Conservation (phyloP, 2,888 invertebrate genomes). For the Masnerella sp. region DNA sequence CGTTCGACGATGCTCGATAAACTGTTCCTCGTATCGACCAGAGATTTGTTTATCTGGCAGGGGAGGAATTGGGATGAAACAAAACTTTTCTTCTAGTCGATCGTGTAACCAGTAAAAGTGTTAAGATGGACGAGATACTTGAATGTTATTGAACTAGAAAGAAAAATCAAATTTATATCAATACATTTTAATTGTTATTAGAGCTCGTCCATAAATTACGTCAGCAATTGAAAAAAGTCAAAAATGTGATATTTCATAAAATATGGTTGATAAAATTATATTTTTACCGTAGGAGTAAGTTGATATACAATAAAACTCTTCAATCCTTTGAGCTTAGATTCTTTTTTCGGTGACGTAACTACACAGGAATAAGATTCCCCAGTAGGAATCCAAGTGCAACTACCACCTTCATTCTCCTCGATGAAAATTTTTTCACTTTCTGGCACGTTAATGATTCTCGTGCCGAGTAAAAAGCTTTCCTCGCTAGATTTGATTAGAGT, state of each 20-base stretch:
- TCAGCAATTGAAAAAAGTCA: no score
- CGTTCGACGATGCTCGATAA: constrained; percentile 95
- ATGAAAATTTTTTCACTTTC: constrained; percentile 86
- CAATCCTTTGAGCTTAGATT: constrained; percentile 97
- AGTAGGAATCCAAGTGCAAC: constrained; percentile 87
- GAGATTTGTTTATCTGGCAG: constrained; percentile 99
- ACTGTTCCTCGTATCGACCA: constrained; percentile 97
- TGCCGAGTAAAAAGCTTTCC: constrained; percentile 92
- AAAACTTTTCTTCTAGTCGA: constrained; percentile 94
- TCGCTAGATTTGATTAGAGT: constrained; percentile 93
- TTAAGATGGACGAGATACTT: constrained; percentile 96
- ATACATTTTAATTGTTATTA: neutral
- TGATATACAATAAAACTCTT: constrained; percentile 99
- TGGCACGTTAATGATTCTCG: constrained; percentile 83
- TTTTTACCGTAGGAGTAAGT: constrained; percentile 88
- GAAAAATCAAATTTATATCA: neutral
- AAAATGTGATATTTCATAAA: no score
- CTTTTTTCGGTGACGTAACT: constrained; percentile 97
- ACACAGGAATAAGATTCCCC: constrained; percentile 88
- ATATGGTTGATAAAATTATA: no score
- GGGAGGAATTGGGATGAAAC: constrained; percentile 96
- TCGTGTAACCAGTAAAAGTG: constrained; percentile 99
- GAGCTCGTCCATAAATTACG: no score
- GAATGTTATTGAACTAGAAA: constrained; percentile 88
- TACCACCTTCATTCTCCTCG: constrained; percentile 84